Evolutionary conservation across 2,113 vertebrate genomes (phyloP), one percentile per base, ranked within the genome.

Genomic region (Ranitomeya variabilis): DNA sequence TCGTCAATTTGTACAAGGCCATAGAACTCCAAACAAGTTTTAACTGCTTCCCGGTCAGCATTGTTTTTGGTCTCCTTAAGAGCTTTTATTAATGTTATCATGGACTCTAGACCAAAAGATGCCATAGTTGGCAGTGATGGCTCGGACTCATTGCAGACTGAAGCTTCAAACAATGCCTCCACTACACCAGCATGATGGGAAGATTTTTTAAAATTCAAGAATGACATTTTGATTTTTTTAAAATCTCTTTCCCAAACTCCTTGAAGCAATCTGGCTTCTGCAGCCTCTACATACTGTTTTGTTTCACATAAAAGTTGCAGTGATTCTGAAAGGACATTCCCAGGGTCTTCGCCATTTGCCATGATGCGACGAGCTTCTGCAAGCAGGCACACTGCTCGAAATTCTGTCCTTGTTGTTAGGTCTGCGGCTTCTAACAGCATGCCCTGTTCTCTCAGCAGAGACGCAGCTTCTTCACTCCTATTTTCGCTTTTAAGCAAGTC

Each of bases 21-120:
- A 91, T 95, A 96, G 91, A 95, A 96, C 60, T 95, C 94, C 74
- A 95, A 95, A 91, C 95, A 96, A 26, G 93, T 95, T 64, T 95
- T 96, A 55, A 96, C 94, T 93, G 95, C 95, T 77, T 95, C 95
- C 86, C 93, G 95, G 87, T 96, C 95, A 0, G 92, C 95, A 0
- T 96, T 96, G 90, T 91, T 96, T 71, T 89, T 91, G 31, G 93
- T 93, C n/a, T 91, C 94, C 45, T 91, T 91, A 59, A 96, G 91
- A 18, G 90, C 90, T 0, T 80, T 93, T 64, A 94, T 93, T 64
- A 96, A 90, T n/a, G 54, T 91, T 62, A 96, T 88, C 79, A 96
- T 93, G 60, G 92, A 91, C 76, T 90, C 89, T 78, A 96, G 86
- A 31, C 94, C 95, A 0, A 6, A 71, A 0, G 26, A 62, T 37